Base-by-base conservation (phyloP, 2,888 invertebrate species). In the Reticulitermes lucifugus region DNA sequence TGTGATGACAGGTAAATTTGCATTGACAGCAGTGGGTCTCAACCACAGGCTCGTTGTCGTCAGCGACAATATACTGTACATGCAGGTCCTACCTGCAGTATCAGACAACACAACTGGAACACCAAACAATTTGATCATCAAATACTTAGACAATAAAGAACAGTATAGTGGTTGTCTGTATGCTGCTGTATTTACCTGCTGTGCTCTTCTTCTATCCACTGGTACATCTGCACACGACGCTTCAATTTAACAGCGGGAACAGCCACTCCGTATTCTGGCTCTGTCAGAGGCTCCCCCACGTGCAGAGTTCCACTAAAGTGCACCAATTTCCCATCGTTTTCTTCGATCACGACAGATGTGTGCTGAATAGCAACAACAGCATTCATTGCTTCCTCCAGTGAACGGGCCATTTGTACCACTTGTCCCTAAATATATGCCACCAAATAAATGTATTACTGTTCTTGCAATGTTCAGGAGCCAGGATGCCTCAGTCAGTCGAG, bases 161-260 rank as follows among this genome's bases (percentile, higher is more conserved):
- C 18, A 55, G 55, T 55, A 18, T 3, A 35, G 35, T 18, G 18
- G 18, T 21, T 18, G 4, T 55, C 18, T 55, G 18, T 18, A 14
- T 55, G 14, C 14, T 55, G 14, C 55, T 25, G 12, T 22, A 59
- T 60, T 82, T 71, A 86, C 84, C 84, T 86, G 22, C 51, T 79
- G 75, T 92, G 92, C 89, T 93, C 90, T 89, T 96, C 96, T 88
- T 98, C 98, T 85, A 97, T 94, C 98, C 98, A 98, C 89, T 98
- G 98, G 90, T 95, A 98, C 97, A 98, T 98, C 90, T 98, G 98
- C 0, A 97, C 98, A 85, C 96, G 92, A 86, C 97, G 93, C 89
- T 95, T 95, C 46, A 98, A 91, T 90, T 97, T 97, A 0, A 97
- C 96, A 4, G 97, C 95, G 88, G 95, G 93, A 2, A 98, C 94